A percentile compares a stretch with the other conserved stretches of the same genome.
Evolutionary conservation across 2,113 vertebrate species (phyloP).

Genomic region (Brienomyrus brachyistius): DNA sequence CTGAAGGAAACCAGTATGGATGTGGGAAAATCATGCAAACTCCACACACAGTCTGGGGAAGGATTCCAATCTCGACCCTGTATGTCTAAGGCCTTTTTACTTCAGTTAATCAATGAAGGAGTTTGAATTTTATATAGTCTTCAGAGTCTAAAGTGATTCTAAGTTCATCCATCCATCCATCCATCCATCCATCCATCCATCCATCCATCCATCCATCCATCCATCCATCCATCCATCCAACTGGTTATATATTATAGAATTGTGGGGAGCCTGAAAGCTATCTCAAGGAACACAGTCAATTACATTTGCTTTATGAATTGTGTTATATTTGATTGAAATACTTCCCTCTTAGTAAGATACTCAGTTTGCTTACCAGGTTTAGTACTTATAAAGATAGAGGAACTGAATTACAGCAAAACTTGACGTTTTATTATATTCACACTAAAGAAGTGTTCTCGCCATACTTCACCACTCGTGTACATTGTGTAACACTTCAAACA

Average conservation of each 20-base stretch:
- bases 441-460: not conserved
- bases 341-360: not conserved
- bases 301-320: not conserved
- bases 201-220: not conserved
- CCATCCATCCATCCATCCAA: not conserved
- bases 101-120: not conserved
- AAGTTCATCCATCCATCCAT: not conserved
- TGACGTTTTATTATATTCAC: not conserved
- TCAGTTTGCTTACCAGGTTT: not conserved
- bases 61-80: not conserved
- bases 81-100: not conserved
- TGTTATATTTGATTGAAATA: not conserved
- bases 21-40: not conserved
- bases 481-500: slow-evolving; percentile 7
- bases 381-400: not conserved
- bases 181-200: not conserved
- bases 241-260: not conserved
- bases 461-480: not conserved
- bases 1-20: not conserved
- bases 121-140: not conserved
- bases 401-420: not conserved
- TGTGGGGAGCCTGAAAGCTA: not conserved
- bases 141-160: not conserved
- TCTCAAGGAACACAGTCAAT: not conserved
- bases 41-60: not conserved